phyloP scores from a whole-genome alignment of 1,140 invertebrate species.

The Drosophila grimshawi region DNA sequence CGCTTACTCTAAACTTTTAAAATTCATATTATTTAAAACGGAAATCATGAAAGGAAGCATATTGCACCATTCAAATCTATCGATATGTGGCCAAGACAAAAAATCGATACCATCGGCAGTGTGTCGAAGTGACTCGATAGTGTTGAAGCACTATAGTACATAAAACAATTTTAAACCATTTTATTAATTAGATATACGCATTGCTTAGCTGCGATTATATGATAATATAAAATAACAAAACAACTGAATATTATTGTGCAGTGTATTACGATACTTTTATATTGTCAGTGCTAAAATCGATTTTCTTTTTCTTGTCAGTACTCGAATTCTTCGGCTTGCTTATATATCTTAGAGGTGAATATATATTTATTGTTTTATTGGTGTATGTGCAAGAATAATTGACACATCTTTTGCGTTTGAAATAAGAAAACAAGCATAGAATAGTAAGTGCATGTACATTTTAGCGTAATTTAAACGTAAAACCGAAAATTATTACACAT shows the following conservation, averaged over 20 bases:
- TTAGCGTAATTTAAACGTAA: not conserved
- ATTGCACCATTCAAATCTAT: not conserved
- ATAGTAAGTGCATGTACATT: not conserved
- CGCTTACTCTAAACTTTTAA: too few relatives aligned
- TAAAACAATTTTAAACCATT: not conserved
- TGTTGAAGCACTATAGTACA: not conserved
- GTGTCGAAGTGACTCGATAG: not conserved
- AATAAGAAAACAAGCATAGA: not conserved
- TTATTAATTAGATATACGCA: not conserved
- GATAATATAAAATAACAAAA: not conserved
- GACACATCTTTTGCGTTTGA: not conserved
- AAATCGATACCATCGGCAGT: not conserved
- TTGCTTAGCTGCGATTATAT: not conserved
- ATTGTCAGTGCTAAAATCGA: not conserved
- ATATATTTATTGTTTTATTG: not conserved
- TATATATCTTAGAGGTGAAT: not conserved
- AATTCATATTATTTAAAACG: too few relatives aligned
- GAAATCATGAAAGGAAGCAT: too few relatives aligned
- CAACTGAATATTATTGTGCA: not conserved
- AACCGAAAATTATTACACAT: not conserved
- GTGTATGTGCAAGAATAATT: not conserved
- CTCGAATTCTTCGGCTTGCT: conserved; percentile 1
- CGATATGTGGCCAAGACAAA: not conserved
- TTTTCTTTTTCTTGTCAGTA: conserved; percentile 3
- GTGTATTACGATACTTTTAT: not conserved